Evolutionary conservation across 2,888 invertebrate species (phyloP).

Genomic region (Callosobruchus maculatus): DNA sequence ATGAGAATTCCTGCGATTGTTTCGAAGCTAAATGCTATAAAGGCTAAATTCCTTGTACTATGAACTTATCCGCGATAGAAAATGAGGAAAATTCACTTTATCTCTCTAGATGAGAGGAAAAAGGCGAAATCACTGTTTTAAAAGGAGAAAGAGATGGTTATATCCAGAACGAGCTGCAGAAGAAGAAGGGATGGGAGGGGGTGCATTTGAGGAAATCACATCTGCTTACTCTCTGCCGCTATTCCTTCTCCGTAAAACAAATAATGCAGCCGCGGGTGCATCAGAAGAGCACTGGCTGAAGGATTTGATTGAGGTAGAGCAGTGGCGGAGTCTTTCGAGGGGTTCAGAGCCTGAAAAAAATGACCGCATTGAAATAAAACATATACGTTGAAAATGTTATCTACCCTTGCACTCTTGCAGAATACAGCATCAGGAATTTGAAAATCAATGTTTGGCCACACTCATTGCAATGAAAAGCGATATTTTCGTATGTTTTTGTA

Average conservation of each 20-base stretch:
- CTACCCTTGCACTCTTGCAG: no score
- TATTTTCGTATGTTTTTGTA: no score
- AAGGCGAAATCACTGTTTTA: slow-evolving; percentile 19
- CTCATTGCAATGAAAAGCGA: no score
- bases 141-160: slow-evolving; percentile 7
- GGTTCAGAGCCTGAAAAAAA: no score
- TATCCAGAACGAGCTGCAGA: slow-evolving; percentile 2
- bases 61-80: background rate
- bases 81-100: slow-evolving; percentile 31
- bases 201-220: background rate
- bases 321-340: background rate
- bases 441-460: no score
- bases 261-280: background rate
- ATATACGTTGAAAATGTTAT: no score
- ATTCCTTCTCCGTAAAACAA: background rate
- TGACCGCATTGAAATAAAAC: no score
- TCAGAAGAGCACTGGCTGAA: background rate
- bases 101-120: slow-evolving; percentile 32
- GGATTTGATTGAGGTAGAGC: background rate
- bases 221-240: background rate
- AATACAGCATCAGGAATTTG: no score
- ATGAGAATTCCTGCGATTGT: no score
- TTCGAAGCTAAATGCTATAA: no score
- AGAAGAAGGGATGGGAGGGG: background rate
- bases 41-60: background rate